Evolutionary conservation across 2,113 vertebrate species (phyloP), one percentile per base, ranked within the genome.

Genomic region (Dunckerocampus dactyliophorus): DNA sequence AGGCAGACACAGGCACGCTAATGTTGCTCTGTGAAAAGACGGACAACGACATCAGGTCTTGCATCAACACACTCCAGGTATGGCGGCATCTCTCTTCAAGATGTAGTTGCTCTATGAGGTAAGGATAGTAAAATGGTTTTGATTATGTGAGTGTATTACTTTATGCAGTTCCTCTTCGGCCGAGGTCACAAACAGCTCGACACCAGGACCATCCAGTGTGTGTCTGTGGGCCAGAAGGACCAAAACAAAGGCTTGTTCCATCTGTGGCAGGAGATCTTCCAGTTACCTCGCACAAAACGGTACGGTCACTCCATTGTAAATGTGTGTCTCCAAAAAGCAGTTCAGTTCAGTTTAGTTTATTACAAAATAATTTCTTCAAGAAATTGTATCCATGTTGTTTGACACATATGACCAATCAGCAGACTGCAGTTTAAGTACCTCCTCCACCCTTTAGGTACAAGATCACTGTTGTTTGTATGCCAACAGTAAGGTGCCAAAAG

Each of bases 21-120:
- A 88, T 90, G 67, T 90, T 90, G 0, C 89, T 98, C 31, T 98
- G 96, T 0, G 93, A 99, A 85, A 99, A 98, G 82, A 92, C 94
- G 0, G 95, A 96, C 69, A 95, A 92, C 0, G 97, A 98, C 75
- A 98, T 98, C 54, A 90, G 96, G 1, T 90, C 96, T 16, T 98
- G 96, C 63, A 91, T 98, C 74, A 99, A 98, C 82, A 96, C 95
- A 0, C 75, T 99, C 51, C 96, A 98, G 94, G 97, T 98, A 65
- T 16, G 10, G 17, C n/a, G n/a, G 28, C 4, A 0, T 8, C n/a
- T 6, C n/a, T 15, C 16, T 50, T 24, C 31, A 37, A 31, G 5
- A 24, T 52, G 14, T 10, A 5, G 8, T 19, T 47, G 54, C 20
- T 48, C 15, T 42, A 48, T 1, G 34, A 28, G 31, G 31, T 34